phyloP scores from a whole-genome alignment of 2,888 invertebrate genomes.

The Eupithecia subfuscata region DNA sequence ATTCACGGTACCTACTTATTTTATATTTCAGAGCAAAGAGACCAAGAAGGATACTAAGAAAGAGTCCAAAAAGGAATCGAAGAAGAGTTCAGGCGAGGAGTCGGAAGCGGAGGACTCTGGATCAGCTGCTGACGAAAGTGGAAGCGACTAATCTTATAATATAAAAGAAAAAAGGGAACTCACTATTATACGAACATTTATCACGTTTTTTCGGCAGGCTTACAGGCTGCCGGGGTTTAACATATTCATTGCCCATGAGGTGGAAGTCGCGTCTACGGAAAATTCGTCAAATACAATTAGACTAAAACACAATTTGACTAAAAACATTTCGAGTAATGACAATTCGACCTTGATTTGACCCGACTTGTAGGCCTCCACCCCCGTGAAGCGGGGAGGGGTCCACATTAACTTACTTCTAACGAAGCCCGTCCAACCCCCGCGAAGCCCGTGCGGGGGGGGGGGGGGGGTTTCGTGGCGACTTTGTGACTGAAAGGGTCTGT shows the following conservation, averaged over 20 bases:
- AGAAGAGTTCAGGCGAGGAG: slow-evolving; percentile 64
- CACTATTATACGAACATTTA: not conserved
- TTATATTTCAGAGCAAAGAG: slow-evolving; percentile 67
- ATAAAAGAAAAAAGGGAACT: not conserved
- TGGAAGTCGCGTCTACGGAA: too few relatives aligned
- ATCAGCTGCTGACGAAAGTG: slow-evolving; percentile 65
- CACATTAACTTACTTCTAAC: too few relatives aligned
- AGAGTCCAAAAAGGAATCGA: slow-evolving; percentile 64
- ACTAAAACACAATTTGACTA: too few relatives aligned
- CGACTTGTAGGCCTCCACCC: too few relatives aligned
- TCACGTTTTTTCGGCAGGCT: not conserved
- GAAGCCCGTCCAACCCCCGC: too few relatives aligned
- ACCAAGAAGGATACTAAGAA: slow-evolving; percentile 72
- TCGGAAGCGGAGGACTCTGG: slow-evolving; percentile 74
- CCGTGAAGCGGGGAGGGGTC: too few relatives aligned
- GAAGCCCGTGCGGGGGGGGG: too few relatives aligned
- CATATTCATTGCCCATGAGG: not conserved
- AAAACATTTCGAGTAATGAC: too few relatives aligned
- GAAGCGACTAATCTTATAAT: slow-evolving; percentile 57
- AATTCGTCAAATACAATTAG: too few relatives aligned
- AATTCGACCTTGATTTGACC: too few relatives aligned
- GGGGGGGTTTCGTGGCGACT: too few relatives aligned
- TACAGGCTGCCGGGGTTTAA: not conserved
- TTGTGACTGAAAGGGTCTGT: too few relatives aligned
- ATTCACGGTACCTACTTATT: slow-evolving; percentile 25